A percentile compares a stretch with the other conserved stretches of the same genome.
Conservation (phyloP, 2,113 vertebrate species). For the Pelmatolapia mariae region DNA sequence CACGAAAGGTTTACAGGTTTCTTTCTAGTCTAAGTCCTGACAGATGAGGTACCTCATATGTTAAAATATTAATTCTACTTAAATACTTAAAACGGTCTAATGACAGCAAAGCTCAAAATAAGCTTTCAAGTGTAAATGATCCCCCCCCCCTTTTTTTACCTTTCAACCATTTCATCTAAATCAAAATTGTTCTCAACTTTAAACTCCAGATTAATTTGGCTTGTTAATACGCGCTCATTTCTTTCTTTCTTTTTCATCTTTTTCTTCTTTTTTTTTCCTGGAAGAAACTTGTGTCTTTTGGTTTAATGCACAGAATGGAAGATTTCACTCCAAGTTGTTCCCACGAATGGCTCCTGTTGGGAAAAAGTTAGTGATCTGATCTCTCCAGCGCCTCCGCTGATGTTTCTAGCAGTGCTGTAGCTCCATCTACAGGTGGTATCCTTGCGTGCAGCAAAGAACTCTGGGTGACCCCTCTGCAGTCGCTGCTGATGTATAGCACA, state of each 20-base stretch:
- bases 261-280: background rate
- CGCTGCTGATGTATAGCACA: slow-evolving; percentile 69
- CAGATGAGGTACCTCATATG: slow-evolving; percentile 59
- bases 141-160: slow-evolving; percentile 24
- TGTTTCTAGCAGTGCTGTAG: slow-evolving; percentile 65
- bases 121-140: slow-evolving; percentile 74
- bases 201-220: slow-evolving; percentile 59
- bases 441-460: slow-evolving; percentile 68
- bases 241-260: background rate
- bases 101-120: slow-evolving; percentile 70
- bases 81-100: slow-evolving; percentile 72
- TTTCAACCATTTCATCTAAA: slow-evolving; percentile 52
- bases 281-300: slow-evolving; percentile 40
- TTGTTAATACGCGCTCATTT: slow-evolving; percentile 49
- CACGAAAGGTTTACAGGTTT: slow-evolving; percentile 50
- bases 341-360: slow-evolving; percentile 50
- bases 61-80: slow-evolving; percentile 76
- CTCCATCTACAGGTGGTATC: slow-evolving; percentile 70
- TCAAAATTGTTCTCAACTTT: slow-evolving; percentile 56
- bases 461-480: slow-evolving; percentile 74
- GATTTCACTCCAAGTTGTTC: slow-evolving; percentile 61
- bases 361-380: slow-evolving; percentile 53
- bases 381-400: background rate
- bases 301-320: slow-evolving; percentile 45
- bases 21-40: slow-evolving; percentile 63